Conservation (phyloP, 2,888 invertebrate genomes). For the Cryptosula pallasiana region DNA sequence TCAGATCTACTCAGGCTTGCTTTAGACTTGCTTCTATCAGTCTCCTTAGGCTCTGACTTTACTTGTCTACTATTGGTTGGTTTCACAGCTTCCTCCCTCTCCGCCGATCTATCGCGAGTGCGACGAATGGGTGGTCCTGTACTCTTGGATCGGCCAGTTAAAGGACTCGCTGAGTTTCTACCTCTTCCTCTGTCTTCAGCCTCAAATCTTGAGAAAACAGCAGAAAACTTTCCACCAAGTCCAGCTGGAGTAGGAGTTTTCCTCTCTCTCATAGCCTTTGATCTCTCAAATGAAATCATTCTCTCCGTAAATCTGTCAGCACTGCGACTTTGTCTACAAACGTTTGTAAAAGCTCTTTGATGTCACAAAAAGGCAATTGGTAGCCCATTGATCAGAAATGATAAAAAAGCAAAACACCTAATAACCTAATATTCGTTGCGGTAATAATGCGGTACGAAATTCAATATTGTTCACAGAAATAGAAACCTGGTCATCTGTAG, state of each 20-base stretch:
- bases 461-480: too few relatives aligned
- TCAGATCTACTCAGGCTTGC: too few relatives aligned
- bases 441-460: too few relatives aligned
- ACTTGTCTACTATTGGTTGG: neutral
- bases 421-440: too few relatives aligned
- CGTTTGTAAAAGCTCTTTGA: too few relatives aligned
- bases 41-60: neutral
- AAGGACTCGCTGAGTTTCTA: neutral
- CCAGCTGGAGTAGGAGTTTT: slow-evolving; percentile 9
- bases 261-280: slow-evolving; percentile 18
- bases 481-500: neutral
- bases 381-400: too few relatives aligned
- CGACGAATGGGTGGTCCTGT: neutral
- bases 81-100: neutral
- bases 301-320: slow-evolving; percentile 15
- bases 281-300: slow-evolving; percentile 1
- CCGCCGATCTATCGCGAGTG: neutral
- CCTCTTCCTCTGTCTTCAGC: neutral
- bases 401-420: too few relatives aligned
- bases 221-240: slow-evolving; percentile 5
- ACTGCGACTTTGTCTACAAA: slow-evolving; percentile 10
- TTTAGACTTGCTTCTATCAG: neutral
- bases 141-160: neutral
- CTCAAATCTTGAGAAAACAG: slow-evolving; percentile 15
- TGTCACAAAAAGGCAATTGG: too few relatives aligned